These are phyloP conservation scores for Anastrepha ludens DNA, from an alignment of 1,140 invertebrate genomes.

Conservation along the genomic window DNA sequence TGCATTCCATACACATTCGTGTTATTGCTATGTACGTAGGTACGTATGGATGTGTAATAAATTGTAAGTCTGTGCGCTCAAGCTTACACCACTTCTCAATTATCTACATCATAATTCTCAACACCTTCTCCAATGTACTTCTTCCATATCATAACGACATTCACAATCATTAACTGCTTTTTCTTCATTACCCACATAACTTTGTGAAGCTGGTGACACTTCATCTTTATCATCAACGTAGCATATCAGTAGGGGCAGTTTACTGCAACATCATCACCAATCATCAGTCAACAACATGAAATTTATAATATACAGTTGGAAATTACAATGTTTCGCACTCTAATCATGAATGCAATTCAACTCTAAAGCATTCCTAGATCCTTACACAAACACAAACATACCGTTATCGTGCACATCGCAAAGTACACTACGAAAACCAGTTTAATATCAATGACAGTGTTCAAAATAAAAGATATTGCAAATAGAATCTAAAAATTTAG, in stretches of 20 bases:
- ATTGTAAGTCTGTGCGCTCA: background rate
- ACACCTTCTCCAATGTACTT: background rate
- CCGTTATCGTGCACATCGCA: background rate
- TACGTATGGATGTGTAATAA: background rate
- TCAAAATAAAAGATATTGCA: too few species aligned
- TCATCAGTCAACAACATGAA: slow-evolving; percentile 26
- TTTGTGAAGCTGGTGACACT: background rate
- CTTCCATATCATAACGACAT: background rate
- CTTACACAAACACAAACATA: background rate
- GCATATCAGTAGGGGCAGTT: background rate
- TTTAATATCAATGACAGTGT: too few species aligned
- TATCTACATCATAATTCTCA: background rate
- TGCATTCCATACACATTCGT: background rate
- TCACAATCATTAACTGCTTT: slow-evolving; percentile 30
- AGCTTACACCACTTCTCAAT: slow-evolving; percentile 27
- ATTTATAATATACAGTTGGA: background rate
- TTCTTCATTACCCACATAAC: background rate
- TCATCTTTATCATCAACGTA: background rate
- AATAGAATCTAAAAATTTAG: too few species aligned
- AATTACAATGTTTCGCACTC: slow-evolving; percentile 56
- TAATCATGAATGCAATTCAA: slow-evolving; percentile 47
- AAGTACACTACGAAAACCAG: too few species aligned
- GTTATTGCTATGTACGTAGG: background rate
- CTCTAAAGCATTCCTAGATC: background rate
- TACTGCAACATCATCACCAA: slow-evolving; percentile 24